Base-by-base conservation (phyloP, 2,888 invertebrate species). In the Melipona bicolor region DNA sequence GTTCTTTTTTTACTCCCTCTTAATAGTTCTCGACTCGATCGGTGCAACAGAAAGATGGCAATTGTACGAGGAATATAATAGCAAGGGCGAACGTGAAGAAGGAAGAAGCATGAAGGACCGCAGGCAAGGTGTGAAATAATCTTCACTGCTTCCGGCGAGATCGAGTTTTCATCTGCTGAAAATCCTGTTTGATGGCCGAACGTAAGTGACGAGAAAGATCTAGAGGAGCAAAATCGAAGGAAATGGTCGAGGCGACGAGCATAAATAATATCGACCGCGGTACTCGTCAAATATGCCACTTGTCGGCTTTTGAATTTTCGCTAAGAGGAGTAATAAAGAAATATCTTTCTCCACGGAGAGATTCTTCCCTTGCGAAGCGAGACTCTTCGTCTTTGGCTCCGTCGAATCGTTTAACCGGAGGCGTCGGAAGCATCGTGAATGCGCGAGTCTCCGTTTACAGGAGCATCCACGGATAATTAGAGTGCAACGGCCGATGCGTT, bases 401-500 rank as follows among this genome's bases (percentile, higher is more conserved):
- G 24, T 24, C 61, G 61, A 61, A 36, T 24, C 43, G n/a, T 43
- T 43, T 43, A 32, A 52, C 13, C 3, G 17, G 27, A 69, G n/a
- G 36, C 19, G n/a, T 36, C 21, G 36, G 11, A 73, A 21, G 54
- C 24, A 21, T 27, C 50, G 27, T 54, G 19, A 49, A 50, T 5
- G 21, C 67, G 50, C 52, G 62, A 24, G 24, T 21, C 59, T 36
- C 56, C 36, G 65, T 67, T 52, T 27, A 52, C n/a, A 70, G 36
- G 65, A 54, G 32, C 3, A 50, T 68, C 32, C 17, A 59, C 32
- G 36, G 32, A 27, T 73, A 69, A 81, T 79, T 73, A 50, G n/a
- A 27, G 65, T 52, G 61, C 17, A 76, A 70, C n/a, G 43, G n/a
- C 59, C 32, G 11, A 17, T 21, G 15, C 19, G 62, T 69, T 69